These are phyloP conservation scores for Lophotis ruficrista DNA, from an alignment of 2,113 vertebrate species.

Conservation along the genomic window DNA sequence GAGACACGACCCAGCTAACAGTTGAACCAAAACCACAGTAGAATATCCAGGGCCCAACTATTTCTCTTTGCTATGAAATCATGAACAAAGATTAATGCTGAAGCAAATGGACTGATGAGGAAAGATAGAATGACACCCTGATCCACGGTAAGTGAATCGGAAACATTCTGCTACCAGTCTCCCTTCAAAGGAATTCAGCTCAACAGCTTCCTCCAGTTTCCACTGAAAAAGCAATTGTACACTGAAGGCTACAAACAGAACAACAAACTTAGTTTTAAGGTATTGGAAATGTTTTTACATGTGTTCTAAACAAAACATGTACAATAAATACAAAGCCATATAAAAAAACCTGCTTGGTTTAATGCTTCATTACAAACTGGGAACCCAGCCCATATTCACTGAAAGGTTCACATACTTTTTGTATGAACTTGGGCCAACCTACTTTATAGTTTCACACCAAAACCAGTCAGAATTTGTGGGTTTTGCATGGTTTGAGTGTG, in stretches of 20 bases:
- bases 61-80: background rate
- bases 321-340: background rate
- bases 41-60: background rate
- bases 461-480: background rate
- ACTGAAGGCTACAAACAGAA: background rate
- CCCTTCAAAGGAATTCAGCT: background rate
- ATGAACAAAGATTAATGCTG: background rate
- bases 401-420: background rate
- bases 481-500: background rate
- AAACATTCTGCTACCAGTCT: background rate
- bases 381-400: background rate
- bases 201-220: background rate
- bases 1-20: background rate
- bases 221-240: background rate
- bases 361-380: constrained; percentile 1
- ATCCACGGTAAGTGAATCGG: background rate
- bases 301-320: background rate
- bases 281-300: background rate
- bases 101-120: background rate
- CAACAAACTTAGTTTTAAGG: background rate
- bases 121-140: background rate
- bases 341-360: background rate
- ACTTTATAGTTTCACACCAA: constrained; percentile 22
- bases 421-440: background rate
- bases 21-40: background rate